Percentiles rank a stretch among this genome's conserved stretches.
Evolutionary conservation across 2,888 invertebrate genomes (phyloP).

Genomic region (Idaea straminata): DNA sequence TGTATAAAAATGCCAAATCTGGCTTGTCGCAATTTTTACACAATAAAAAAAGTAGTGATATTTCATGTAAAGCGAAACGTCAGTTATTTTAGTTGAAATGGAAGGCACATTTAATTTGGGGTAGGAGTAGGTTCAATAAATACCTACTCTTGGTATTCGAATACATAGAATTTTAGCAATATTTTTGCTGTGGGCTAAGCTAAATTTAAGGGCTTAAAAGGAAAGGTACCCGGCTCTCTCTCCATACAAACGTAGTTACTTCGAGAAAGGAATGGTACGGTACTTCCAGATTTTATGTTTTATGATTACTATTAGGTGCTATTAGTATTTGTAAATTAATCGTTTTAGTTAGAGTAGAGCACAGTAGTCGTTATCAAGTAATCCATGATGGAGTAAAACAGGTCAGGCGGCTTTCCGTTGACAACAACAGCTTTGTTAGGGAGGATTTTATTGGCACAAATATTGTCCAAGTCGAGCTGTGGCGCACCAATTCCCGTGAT

Average conservation of each 20-base stretch:
- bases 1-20: too few species aligned
- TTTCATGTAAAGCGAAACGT: too few species aligned
- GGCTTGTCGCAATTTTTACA: too few species aligned
- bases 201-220: too few species aligned
- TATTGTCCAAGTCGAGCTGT: constrained; percentile 72
- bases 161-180: too few species aligned
- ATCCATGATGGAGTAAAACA: constrained; percentile 65
- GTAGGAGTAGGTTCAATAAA: too few species aligned
- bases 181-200: too few species aligned
- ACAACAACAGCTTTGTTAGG: constrained; percentile 77
- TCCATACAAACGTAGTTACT: not conserved
- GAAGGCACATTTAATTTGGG: too few species aligned
- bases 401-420: constrained; percentile 69
- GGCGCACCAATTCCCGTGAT: constrained; percentile 68
- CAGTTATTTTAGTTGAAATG: too few species aligned
- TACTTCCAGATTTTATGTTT: not conserved
- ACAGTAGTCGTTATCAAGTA: constrained; percentile 48
- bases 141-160: too few species aligned
- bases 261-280: not conserved
- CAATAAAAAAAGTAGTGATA: too few species aligned
- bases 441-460: constrained; percentile 77
- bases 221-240: too few species aligned
- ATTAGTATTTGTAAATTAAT: not conserved
- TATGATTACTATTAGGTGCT: not conserved
- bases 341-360: constrained; percentile 21